A percentile compares a stretch with the other conserved stretches of the same genome.
These are phyloP conservation scores for Drosophila oshimai DNA, from an alignment of 1,140 invertebrate genomes.

Conservation along the genomic window DNA sequence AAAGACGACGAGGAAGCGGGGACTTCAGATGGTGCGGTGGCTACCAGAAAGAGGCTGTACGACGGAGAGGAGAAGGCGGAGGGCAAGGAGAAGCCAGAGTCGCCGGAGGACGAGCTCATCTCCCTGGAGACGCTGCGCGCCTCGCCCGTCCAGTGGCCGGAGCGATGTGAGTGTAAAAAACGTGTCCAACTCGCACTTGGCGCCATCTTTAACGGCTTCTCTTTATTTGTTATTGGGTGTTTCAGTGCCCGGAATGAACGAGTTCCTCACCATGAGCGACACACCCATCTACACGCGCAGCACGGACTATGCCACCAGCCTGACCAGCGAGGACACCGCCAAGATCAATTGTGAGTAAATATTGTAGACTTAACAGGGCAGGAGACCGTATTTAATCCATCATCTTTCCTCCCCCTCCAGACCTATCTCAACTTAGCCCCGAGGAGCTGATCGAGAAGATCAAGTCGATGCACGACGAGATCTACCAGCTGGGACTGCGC, in stretches of 20 bases:
- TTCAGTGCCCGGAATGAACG: conserved; percentile 89
- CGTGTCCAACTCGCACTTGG: not conserved
- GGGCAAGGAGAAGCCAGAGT: not conserved
- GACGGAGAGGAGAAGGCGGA: not conserved
- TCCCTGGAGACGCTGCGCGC: conserved; percentile 95
- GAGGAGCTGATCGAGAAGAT: conserved; percentile 94
- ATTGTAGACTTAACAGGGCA: no score
- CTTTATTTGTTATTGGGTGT: not conserved
- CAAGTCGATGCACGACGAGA: conserved; percentile 94
- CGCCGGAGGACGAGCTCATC: conserved; percentile 83
- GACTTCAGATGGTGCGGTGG: not conserved
- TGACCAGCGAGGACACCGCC: conserved; percentile 87
- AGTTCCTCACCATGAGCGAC: conserved; percentile 86
- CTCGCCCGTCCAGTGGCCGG: conserved; percentile 96
- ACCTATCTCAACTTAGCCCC: conserved; percentile 91
- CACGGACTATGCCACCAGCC: conserved; percentile 84
- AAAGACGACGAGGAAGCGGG: conserved; percentile 8
- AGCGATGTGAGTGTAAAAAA: conserved; percentile 89
- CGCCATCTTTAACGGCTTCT: conserved; percentile 4
- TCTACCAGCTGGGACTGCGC: conserved; percentile 95
- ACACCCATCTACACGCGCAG: conserved; percentile 83
- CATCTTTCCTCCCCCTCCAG: conserved; percentile 83
- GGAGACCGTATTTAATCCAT: not conserved
- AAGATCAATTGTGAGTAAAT: conserved; percentile 88
- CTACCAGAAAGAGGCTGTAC: not conserved